A percentile compares a stretch with the other conserved stretches of the same genome.
phyloP scores from a whole-genome alignment of 2,888 invertebrate species.

The Scaptomyza polygonia region DNA sequence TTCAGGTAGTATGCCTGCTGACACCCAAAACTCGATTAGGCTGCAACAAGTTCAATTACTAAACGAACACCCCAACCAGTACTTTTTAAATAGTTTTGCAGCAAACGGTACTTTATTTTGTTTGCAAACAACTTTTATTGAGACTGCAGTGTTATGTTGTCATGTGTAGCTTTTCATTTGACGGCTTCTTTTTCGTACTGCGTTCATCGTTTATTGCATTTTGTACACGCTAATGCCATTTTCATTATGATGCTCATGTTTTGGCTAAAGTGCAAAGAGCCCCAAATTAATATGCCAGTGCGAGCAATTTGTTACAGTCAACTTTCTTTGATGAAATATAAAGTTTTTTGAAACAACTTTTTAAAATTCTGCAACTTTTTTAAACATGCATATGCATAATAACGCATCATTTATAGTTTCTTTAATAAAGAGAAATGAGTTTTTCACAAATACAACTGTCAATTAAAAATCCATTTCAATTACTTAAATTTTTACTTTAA shows the following conservation, averaged over 20 bases:
- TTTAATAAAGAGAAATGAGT: too few relatives aligned
- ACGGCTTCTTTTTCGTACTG: slow-evolving; percentile 5
- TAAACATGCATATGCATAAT: neutral
- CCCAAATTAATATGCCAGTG: slow-evolving; percentile 41
- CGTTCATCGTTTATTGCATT: slow-evolving; percentile 48
- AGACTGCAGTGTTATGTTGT: slow-evolving; percentile 20
- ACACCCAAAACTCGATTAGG: neutral
- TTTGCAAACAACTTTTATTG: neutral
- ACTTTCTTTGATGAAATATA: slow-evolving; percentile 20
- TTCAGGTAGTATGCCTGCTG: neutral
- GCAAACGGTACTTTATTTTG: neutral
- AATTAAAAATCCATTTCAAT: neutral
- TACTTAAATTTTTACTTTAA: neutral
- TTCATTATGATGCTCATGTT: slow-evolving; percentile 31
- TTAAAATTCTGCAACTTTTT: neutral
- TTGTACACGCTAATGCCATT: slow-evolving; percentile 38
- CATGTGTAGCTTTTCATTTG: slow-evolving; percentile 34
- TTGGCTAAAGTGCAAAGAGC: slow-evolving; percentile 21
- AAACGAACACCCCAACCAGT: neutral
- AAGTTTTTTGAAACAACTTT: neutral
- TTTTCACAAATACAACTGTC: too few relatives aligned
- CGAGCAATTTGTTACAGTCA: slow-evolving; percentile 28
- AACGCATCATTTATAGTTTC: neutral
- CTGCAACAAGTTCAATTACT: neutral
- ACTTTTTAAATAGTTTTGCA: neutral